Conservation (phyloP, 1,140 invertebrate genomes). For the Pantala flavescens region DNA sequence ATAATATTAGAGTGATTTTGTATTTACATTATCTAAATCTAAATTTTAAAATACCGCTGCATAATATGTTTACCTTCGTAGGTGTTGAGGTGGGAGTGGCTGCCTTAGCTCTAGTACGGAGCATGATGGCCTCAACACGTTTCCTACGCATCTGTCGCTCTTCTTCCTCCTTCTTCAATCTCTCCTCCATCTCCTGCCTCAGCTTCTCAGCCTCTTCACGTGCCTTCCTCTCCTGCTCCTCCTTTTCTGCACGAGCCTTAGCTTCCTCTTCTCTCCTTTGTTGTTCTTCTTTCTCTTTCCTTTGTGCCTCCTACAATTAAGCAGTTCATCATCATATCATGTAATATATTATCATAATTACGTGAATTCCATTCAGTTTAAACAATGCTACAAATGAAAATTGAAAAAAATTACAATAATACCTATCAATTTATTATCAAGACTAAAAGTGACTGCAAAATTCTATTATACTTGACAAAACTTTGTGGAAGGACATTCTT, state of each 20-base stretch:
- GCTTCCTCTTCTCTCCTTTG: slow-evolving; percentile 52
- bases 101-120: slow-evolving; percentile 54
- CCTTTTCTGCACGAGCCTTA: slow-evolving; percentile 57
- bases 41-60: slow-evolving; percentile 12
- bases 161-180: slow-evolving; percentile 66
- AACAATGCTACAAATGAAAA: background rate
- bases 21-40: slow-evolving; percentile 13
- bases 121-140: slow-evolving; percentile 75
- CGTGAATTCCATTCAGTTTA: background rate
- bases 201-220: slow-evolving; percentile 68
- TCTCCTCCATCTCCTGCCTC: slow-evolving; percentile 60
- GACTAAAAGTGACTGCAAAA: no score
- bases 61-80: slow-evolving; percentile 27
- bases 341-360: background rate
- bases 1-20: no score
- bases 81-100: slow-evolving; percentile 41
- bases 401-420: no score
- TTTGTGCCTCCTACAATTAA: slow-evolving; percentile 45
- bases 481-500: no score
- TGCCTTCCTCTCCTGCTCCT: slow-evolving; percentile 61
- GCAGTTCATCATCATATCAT: slow-evolving; percentile 23
- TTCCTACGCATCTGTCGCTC: slow-evolving; percentile 64
- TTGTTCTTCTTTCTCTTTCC: slow-evolving; percentile 55
- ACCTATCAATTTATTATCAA: no score
- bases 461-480: no score